These are phyloP conservation scores for Strix aluco DNA, from an alignment of 2,113 vertebrate genomes.

Conservation along the genomic window DNA sequence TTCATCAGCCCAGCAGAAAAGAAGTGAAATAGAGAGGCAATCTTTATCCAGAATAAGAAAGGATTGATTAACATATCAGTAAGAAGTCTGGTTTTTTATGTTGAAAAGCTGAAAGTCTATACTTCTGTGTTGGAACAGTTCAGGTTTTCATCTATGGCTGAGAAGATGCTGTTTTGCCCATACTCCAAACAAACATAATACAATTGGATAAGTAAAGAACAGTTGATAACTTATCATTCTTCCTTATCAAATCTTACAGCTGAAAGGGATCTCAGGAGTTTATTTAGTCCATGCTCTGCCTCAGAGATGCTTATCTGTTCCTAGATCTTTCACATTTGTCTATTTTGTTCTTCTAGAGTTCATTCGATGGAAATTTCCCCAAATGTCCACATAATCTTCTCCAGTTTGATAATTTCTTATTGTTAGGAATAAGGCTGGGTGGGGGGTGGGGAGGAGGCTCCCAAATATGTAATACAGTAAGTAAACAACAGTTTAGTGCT, in stretches of 20 bases:
- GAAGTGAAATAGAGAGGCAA: neutral
- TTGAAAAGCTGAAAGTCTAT: neutral
- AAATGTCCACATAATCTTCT: neutral
- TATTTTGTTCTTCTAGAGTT: neutral
- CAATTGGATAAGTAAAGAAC: neutral
- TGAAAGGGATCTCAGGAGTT: neutral
- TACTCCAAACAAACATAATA: neutral
- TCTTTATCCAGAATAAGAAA: neutral
- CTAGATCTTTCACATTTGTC: neutral
- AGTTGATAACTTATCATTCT: neutral
- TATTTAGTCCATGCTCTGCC: neutral
- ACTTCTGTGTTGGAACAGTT: neutral
- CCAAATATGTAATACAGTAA: neutral
- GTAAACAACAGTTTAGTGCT: neutral
- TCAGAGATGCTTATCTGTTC: neutral
- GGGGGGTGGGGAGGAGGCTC: fast-evolving
- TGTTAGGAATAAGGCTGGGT: neutral
- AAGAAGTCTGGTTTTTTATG: neutral
- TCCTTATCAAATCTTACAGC: neutral
- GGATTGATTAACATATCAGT: neutral
- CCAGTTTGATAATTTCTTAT: neutral
- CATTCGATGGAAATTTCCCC: neutral
- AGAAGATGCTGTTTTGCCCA: neutral
- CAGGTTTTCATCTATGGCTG: neutral
- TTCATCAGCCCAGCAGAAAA: neutral